Conservation (phyloP, 2,888 invertebrate genomes). For the Anticlea derivata region DNA sequence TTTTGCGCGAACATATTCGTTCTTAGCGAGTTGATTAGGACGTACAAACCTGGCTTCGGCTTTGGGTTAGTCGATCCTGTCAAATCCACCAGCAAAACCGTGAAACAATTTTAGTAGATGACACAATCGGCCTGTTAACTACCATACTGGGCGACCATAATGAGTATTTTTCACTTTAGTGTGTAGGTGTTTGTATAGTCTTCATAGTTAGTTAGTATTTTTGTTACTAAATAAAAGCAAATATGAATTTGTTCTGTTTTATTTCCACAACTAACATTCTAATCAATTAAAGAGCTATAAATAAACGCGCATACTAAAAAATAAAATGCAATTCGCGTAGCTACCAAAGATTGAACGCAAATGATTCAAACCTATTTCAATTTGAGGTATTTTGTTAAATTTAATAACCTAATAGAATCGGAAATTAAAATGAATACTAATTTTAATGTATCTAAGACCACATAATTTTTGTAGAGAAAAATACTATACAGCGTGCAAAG, state of each 20-base stretch:
- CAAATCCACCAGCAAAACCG: background rate
- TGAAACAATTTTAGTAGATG: slow-evolving; percentile 12
- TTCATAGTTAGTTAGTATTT: slow-evolving; percentile 36
- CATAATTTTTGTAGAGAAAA: no score
- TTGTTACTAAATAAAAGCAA: slow-evolving; percentile 23
- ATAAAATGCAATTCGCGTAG: slow-evolving; percentile 47
- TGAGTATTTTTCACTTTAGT: no score
- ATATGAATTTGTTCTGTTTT: slow-evolving; percentile 51
- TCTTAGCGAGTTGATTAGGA: slow-evolving; percentile 81
- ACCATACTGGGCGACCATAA: no score
- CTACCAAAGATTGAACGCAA: slow-evolving; percentile 20
- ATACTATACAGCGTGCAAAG: no score
- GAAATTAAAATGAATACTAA: slow-evolving; percentile 38
- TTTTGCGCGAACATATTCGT: slow-evolving; percentile 91
- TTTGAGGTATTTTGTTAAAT: slow-evolving; percentile 29
- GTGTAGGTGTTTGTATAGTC: slow-evolving; percentile 31
- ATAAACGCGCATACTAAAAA: slow-evolving; percentile 52
- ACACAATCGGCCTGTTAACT: no score
- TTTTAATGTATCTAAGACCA: no score
- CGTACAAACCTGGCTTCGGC: slow-evolving; percentile 62
- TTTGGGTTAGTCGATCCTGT: slow-evolving; percentile 50
- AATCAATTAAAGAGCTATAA: slow-evolving; percentile 48
- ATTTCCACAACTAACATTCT: slow-evolving; percentile 62
- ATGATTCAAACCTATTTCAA: slow-evolving; percentile 19
- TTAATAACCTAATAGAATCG: slow-evolving; percentile 24